Conservation (phyloP, 2,888 invertebrate species). For the Agapostemon virescens region DNA sequence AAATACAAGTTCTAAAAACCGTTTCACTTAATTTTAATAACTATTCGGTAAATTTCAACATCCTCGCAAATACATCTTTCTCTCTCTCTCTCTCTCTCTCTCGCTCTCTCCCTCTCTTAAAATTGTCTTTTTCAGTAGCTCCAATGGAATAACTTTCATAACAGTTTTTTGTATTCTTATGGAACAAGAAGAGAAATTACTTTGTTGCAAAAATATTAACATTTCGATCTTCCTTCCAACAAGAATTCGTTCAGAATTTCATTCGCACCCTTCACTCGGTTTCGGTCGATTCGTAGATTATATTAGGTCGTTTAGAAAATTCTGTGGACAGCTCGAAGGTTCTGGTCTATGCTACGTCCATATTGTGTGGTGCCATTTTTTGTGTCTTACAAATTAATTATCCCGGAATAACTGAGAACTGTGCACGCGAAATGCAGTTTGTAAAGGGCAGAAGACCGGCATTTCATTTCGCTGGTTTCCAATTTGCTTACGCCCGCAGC, state of each 20-base stretch:
- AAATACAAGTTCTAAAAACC: background rate
- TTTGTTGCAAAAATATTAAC: background rate
- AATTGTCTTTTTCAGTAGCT: background rate
- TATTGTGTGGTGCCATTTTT: background rate
- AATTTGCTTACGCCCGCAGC: too few species aligned
- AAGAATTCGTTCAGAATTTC: slow-evolving; percentile 26
- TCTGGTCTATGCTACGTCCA: too few species aligned
- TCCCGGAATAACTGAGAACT: background rate
- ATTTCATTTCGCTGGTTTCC: too few species aligned
- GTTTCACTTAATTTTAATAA: background rate
- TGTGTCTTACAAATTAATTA: background rate
- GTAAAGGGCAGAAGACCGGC: too few species aligned
- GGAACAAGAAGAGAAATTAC: background rate
- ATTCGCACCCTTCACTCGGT: slow-evolving; percentile 19
- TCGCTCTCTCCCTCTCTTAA: too few species aligned
- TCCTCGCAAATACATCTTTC: background rate
- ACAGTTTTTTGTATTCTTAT: slow-evolving; percentile 2
- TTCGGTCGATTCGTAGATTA: slow-evolving; percentile 37
- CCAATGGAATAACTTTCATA: background rate
- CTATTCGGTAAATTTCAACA: background rate
- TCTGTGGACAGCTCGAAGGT: background rate
- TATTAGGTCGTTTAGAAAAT: background rate
- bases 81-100: too few species aligned
- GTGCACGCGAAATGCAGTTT: too few species aligned
- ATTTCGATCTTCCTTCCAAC: slow-evolving; percentile 34